Evolutionary conservation across 1,140 invertebrate species (phyloP), one percentile per base, ranked within the genome.

Genomic region (Caligus rogercresseyi): DNA sequence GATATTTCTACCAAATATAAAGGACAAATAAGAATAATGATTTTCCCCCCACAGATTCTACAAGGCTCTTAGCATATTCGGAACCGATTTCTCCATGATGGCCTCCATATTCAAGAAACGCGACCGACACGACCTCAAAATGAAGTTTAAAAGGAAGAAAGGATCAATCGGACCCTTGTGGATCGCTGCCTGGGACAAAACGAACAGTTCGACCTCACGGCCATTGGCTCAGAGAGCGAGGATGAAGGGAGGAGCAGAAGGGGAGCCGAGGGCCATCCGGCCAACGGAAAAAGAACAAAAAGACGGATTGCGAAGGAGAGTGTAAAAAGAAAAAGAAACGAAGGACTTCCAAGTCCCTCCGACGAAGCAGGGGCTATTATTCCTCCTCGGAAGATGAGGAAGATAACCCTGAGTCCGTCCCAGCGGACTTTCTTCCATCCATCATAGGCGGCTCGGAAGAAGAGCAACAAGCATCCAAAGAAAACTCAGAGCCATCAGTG

Each of bases 51-150:
- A 54, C n/a, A 43, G 31, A 43, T 60, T 94, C 72, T 94, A 90
- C 72, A 80, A 81, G 69, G 87, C 87, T n/a, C 74, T 94, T 14
- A 87, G 84, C 67, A 83, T 80, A 13, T 78, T 91, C 59, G 89
- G 90, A 0, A 89, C 89, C 0, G 89, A 93, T 75, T 93, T 94
- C 72, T 81, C 85, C 0, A 70, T 92, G 15, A 92, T 94, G 87
- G 75, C 80, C 60, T 78, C 79, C 56, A 73, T 90, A n/a, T 90
- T 92, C 72, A 83, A 83, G 0, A 79, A 81, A 54, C 77, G 89
- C 61, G 81, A 79, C 1, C 74, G 89, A 2, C 73, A 80, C 52
- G 87, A 92, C 69, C 73, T 94, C 0, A 92, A 93, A 72, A 73
- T 84, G 13, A 91, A 83, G 68, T 83, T 79, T 68, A 83, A 82